These are phyloP conservation scores for Ditylenchus dipsaci DNA, from an alignment of 1,140 invertebrate genomes.

Conservation along the genomic window DNA sequence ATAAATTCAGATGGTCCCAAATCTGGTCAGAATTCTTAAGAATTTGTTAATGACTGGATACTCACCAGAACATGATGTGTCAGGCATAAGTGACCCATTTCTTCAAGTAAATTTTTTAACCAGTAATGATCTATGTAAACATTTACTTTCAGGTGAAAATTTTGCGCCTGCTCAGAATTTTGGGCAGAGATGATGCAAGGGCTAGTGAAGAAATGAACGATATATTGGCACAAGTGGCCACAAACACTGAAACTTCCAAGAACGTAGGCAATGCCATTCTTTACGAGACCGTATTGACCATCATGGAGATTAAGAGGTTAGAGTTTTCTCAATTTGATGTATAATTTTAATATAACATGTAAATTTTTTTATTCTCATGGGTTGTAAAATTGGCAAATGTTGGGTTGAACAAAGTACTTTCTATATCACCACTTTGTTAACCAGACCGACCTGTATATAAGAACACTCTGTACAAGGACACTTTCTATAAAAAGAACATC, in stretches of 20 bases:
- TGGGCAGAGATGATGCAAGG: constrained; percentile 89
- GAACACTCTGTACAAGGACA: no score
- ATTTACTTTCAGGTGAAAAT: constrained; percentile 84
- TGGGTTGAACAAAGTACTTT: no score
- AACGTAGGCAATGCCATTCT: constrained; percentile 96
- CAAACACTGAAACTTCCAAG: constrained; percentile 94
- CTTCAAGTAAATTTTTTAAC: constrained; percentile 72
- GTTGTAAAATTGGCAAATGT: no score
- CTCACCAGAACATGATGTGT: constrained; percentile 99
- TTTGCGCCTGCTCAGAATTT: constrained; percentile 80
- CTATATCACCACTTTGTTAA: no score
- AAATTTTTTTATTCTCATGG: not conserved
- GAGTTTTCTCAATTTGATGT: no score
- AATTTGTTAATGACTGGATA: constrained; percentile 96
- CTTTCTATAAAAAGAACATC: no score
- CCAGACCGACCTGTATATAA: no score
- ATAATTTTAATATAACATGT: no score
- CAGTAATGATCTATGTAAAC: not conserved
- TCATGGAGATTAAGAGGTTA: constrained; percentile 96
- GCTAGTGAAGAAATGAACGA: constrained; percentile 99
- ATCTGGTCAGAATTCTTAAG: constrained; percentile 93
- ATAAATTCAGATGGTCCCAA: constrained; percentile 81
- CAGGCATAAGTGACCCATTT: constrained; percentile 96
- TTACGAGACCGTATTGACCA: constrained; percentile 93
- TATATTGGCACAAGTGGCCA: constrained; percentile 89